phyloP scores from a whole-genome alignment of 1,140 invertebrate species.

The Drosophila subobscura region DNA sequence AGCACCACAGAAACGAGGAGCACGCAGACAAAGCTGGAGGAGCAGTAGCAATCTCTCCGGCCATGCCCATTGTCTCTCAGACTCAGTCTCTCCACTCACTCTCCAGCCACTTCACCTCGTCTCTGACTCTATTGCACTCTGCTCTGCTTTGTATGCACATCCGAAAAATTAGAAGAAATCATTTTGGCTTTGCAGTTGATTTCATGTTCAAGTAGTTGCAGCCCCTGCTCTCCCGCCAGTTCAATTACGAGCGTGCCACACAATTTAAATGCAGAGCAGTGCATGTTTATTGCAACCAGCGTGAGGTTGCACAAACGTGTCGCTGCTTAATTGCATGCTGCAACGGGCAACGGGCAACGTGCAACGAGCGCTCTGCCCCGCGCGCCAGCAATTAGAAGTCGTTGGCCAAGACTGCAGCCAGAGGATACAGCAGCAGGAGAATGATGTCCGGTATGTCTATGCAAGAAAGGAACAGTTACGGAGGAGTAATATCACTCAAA shows the following conservation, averaged over 20 bases:
- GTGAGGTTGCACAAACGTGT: slow-evolving; percentile 57
- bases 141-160: slow-evolving; percentile 70
- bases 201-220: slow-evolving; percentile 46
- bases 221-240: slow-evolving; percentile 18
- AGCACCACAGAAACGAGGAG: slow-evolving; percentile 30
- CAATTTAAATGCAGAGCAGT: slow-evolving; percentile 57
- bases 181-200: slow-evolving; percentile 66
- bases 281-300: slow-evolving; percentile 63
- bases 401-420: slow-evolving; percentile 49
- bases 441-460: not conserved
- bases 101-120: slow-evolving; percentile 2
- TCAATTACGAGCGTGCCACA: slow-evolving; percentile 28
- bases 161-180: slow-evolving; percentile 71
- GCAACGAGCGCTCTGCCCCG: slow-evolving; percentile 30
- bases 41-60: slow-evolving; percentile 13
- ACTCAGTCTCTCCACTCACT: slow-evolving; percentile 5
- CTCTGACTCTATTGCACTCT: not conserved
- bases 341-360: slow-evolving; percentile 22
- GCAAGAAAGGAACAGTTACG: slow-evolving; percentile 1
- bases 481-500: slow-evolving; percentile 50
- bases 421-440: slow-evolving; percentile 11
- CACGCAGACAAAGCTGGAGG: slow-evolving; percentile 13
- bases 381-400: slow-evolving; percentile 68
- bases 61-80: slow-evolving; percentile 6
- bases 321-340: slow-evolving; percentile 66